These are phyloP conservation scores for Cryptus viduatorius DNA, from an alignment of 2,888 invertebrate species.

Conservation along the genomic window DNA sequence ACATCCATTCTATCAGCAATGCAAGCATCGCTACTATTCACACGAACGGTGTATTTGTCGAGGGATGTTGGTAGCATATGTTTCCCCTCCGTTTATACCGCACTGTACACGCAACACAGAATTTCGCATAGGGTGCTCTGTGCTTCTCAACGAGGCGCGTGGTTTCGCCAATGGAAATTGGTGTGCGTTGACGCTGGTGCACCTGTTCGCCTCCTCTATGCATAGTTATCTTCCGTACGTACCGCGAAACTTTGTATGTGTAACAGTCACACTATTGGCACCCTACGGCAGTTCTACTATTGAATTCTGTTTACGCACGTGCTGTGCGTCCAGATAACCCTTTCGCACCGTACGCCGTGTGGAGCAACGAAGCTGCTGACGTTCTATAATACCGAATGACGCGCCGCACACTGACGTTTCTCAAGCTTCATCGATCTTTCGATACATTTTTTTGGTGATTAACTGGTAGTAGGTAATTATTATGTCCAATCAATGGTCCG, in stretches of 20 bases:
- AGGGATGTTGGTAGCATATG: background rate
- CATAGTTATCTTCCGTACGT: background rate
- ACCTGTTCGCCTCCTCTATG: conserved; percentile 21
- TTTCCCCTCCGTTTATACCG: background rate
- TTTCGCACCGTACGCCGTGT: background rate
- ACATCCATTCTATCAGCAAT: background rate
- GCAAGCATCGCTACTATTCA: background rate
- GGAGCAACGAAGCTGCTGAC: background rate
- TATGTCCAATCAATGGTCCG: too few relatives aligned
- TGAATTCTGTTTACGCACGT: conserved; percentile 44
- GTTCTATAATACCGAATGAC: background rate
- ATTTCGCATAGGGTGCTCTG: conserved; percentile 29
- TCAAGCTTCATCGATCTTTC: background rate
- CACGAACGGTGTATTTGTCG: background rate
- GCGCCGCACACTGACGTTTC: background rate
- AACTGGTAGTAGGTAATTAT: background rate
- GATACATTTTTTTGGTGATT: background rate
- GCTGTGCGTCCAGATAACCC: conserved; percentile 26
- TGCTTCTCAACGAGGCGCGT: conserved; percentile 53
- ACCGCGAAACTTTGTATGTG: background rate
- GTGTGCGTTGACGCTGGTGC: conserved; percentile 5
- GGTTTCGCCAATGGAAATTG: conserved; percentile 60
- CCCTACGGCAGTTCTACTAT: background rate
- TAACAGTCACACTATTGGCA: conserved; percentile 13
- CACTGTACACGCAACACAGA: conserved; percentile 22